Evolutionary conservation across 2,888 invertebrate species (phyloP), one percentile per base, ranked within the genome.

Genomic region (Corythucha ciliata): DNA sequence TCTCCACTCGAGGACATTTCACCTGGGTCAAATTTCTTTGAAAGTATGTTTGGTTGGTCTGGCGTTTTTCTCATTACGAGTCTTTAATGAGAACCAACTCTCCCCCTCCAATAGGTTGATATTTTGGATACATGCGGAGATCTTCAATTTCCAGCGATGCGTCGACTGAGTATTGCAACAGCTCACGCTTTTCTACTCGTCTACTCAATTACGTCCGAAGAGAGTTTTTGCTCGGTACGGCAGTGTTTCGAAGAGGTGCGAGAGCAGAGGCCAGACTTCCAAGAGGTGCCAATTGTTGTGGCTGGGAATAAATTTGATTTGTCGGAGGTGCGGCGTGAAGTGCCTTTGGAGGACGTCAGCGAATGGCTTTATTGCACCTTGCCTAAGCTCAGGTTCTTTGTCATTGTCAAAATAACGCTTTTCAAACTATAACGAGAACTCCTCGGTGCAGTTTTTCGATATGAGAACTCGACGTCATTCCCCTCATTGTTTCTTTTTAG

Each of bases 141-240:
- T 67, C 79, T 86, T 69, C 85, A 86, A 67, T 91, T 90, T 69
- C 90, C 91, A 7, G 90, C 89, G 52, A 91, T 91, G 90, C 74
- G 89, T 57, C 74, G 87, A 48, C 72, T 91, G 57, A 85, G 85
- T 63, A 87, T 91, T 63, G 83, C 87, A 32, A 88, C 84, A 2
- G 89, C 89, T 29, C 84, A 88, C 68, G 90, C 89, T 48, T 90
- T 91, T 67, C 76, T 91, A 49, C 72, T 91, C 54, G 89, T 91
- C 18, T 91, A 89, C 68, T 80, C 84, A 45, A 78, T 83, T 39
- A 83, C 85, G 44, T 81, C 83, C 46, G 75, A 75, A 53, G 74
- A 80, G 44, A 83, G 83, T 52, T 83, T 86, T 65, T 77, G 76
- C 57, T 77, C 77, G 63, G 77, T 85, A 55, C 82, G 83, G 64